A percentile compares a stretch with the other conserved stretches of the same genome.
phyloP scores from a whole-genome alignment of 2,113 vertebrate species.

The Phrynosoma blainvillii region DNA sequence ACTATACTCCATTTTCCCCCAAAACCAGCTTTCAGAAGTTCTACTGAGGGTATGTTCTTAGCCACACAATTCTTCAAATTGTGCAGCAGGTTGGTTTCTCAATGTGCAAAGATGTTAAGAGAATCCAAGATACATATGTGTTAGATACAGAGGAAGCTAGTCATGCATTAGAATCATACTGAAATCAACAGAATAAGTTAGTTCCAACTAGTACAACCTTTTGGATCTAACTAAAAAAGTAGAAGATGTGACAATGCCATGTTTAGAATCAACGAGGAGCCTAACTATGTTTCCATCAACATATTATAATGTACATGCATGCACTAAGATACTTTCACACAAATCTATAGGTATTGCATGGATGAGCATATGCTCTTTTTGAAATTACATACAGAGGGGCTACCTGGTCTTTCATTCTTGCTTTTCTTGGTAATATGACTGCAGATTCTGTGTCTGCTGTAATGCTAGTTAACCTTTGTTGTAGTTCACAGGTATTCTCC shows the following conservation, averaged over 20 bases:
- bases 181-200: background rate
- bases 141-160: background rate
- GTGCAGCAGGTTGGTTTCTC: background rate
- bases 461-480: constrained; percentile 80
- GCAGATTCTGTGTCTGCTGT: constrained; percentile 82
- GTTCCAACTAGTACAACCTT: background rate
- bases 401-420: constrained; percentile 95
- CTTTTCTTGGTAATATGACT: constrained; percentile 82
- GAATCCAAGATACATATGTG: background rate
- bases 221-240: background rate
- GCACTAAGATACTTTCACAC: background rate
- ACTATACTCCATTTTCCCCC: too few species aligned
- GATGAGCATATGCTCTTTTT: constrained; percentile 45
- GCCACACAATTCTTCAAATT: background rate
- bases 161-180: background rate
- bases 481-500: constrained; percentile 78
- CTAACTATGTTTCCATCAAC: background rate
- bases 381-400: constrained; percentile 59
- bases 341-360: background rate
- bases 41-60: background rate
- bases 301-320: background rate
- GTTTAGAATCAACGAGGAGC: background rate
- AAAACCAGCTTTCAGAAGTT: background rate
- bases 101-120: background rate
- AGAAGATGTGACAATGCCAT: background rate